Base-by-base conservation (phyloP, 2,888 invertebrate genomes). In the Chrysina gloriosa region DNA sequence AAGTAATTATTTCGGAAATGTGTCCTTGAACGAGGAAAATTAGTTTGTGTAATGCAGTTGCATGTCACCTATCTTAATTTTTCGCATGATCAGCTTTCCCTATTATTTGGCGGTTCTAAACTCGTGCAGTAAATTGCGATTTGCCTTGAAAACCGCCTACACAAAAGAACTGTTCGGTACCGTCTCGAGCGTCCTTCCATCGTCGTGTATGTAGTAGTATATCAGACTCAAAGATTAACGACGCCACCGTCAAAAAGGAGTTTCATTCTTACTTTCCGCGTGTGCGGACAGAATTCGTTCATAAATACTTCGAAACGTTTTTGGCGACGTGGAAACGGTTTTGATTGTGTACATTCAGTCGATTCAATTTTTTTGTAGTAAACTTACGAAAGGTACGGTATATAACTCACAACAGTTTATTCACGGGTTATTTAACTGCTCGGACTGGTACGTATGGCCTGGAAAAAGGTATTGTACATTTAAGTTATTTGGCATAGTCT, bases 101-200 rank as follows among this genome's bases (percentile, higher is more conserved):
- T 11, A 31, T 52, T 31, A 52, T 31, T 16, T 16, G 52, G 31
- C 31, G 16, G 3, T 21, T 19, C 52, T 5, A 9, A 31, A 52
- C 31, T 31, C 14, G 31, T 16, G 52, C 31, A 19, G 29, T 31
- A 52, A 52, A 52, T 52, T 52, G 34, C 19, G 9, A 31, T 29
- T 31, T 16, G 31, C 52, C 31, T 52, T 34, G 31, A 52, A 52
- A 52, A 16, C 31, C 52, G 52, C 52, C 52, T 31, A 52, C 52
- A 31, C 19, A 29, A 31, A 52, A 31, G 7, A 52, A 16, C 31
- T 31, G 31, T 31, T 52, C 31, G 19, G 31, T n/a, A 9, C 19
- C 29, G n/a, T 31, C 7, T 31, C 31, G 31, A 21, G 29, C 31
- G 31, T 31, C 31, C 16, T 52, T 29, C 42, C 21, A 16, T 19